Evolutionary conservation across 2,797 vertebrate species (phyloP).

Genomic region (Amblyraja radiata): DNA sequence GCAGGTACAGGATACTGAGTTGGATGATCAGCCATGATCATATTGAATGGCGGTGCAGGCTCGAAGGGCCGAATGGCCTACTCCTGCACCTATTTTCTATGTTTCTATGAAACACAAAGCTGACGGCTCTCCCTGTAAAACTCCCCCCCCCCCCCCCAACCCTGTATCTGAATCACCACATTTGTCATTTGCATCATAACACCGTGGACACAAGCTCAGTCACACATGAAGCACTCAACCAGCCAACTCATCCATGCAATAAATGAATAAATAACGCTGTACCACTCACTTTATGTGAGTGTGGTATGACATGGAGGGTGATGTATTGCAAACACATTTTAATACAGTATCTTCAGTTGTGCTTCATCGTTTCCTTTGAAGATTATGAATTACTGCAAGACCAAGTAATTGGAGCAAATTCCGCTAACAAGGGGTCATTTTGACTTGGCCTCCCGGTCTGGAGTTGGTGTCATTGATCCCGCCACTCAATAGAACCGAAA

Average conservation of each 20-base stretch:
- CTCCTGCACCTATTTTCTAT: no score
- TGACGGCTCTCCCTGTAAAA: conserved; percentile 23
- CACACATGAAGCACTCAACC: conserved; percentile 13
- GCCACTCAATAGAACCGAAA: not conserved
- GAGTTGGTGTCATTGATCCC: not conserved
- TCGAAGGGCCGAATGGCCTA: no score
- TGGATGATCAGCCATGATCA: no score
- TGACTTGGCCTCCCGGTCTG: not conserved
- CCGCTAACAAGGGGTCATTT: not conserved
- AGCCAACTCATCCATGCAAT: conserved; percentile 28
- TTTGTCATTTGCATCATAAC: conserved; percentile 31
- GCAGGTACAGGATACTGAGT: no score
- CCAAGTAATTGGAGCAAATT: not conserved
- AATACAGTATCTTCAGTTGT: not conserved
- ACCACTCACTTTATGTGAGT: conserved; percentile 13
- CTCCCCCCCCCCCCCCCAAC: not conserved
- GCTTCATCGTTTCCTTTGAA: not conserved
- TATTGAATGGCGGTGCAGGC: no score
- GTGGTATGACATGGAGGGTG: conserved; percentile 7
- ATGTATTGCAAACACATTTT: conserved; percentile 19
- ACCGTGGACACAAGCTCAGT: conserved; percentile 23
- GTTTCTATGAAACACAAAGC: conserved; percentile 11
- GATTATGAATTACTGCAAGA: not conserved
- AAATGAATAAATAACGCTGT: conserved; percentile 34
- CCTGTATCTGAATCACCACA: conserved; percentile 1